phyloP scores from a whole-genome alignment of 2,888 invertebrate genomes.

The Chorisops tibialis region DNA sequence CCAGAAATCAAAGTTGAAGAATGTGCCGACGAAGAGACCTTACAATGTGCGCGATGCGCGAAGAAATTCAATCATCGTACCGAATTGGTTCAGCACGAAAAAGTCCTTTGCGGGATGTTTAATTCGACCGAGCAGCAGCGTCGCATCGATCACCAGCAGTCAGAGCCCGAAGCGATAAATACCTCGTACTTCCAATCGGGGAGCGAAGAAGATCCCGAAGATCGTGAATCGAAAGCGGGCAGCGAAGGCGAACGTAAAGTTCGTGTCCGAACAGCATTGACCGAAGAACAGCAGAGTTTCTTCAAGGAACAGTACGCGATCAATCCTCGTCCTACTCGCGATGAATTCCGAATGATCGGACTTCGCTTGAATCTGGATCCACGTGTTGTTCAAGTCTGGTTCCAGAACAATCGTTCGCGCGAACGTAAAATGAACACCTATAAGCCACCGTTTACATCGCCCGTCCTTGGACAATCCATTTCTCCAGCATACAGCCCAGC shows the following conservation, averaged over 20 bases:
- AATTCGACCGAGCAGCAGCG: conserved; percentile 48
- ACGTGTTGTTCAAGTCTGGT: conserved; percentile 90
- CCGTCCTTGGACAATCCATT: conserved; percentile 33
- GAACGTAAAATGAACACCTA: conserved; percentile 67
- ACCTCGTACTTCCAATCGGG: conserved; percentile 49
- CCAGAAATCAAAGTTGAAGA: conserved; percentile 36
- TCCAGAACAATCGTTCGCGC: conserved; percentile 90
- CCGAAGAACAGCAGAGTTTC: conserved; percentile 87
- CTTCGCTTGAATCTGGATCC: conserved; percentile 70
- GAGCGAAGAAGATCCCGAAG: conserved; percentile 61
- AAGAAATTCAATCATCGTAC: conserved; percentile 58
- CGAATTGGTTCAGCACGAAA: conserved; percentile 70
- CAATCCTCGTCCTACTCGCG: conserved; percentile 91
- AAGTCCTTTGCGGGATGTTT: conserved; percentile 56
- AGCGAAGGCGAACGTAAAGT: conserved; percentile 73
- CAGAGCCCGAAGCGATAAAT: conserved; percentile 17
- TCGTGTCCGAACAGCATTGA: conserved; percentile 88
- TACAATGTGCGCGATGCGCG: conserved; percentile 60
- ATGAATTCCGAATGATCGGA: conserved; percentile 88
- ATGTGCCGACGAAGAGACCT: conserved; percentile 44
- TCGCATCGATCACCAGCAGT: not conserved
- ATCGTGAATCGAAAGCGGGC: conserved; percentile 56
- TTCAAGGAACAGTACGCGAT: conserved; percentile 84
- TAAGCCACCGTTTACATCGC: conserved; percentile 40
- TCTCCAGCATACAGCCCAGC: conserved; percentile 34